These are phyloP conservation scores for Limnephilus auricula DNA, from an alignment of 2,888 invertebrate genomes.

Conservation along the genomic window DNA sequence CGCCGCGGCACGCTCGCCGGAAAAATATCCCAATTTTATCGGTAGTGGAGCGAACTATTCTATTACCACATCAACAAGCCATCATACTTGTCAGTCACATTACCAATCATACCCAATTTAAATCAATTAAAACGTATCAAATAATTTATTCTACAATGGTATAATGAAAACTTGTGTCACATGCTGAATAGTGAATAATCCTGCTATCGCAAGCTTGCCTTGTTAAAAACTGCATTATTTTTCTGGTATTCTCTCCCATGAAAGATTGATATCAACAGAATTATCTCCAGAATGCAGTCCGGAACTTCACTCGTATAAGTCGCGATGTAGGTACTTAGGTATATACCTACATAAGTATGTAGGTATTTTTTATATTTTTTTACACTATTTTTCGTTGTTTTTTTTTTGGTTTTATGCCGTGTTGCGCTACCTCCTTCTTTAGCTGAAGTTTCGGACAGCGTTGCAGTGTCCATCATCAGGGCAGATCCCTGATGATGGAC, in stretches of 20 bases:
- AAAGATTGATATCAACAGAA: neutral
- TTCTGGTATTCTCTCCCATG: neutral
- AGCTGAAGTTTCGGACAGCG: too few relatives aligned
- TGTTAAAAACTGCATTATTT: neutral
- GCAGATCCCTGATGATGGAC: too few relatives aligned
- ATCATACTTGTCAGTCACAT: conserved; percentile 24
- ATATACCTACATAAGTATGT: too few relatives aligned
- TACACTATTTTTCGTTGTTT: too few relatives aligned
- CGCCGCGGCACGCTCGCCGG: neutral
- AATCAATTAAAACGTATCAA: conserved; percentile 18
- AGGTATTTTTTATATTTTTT: too few relatives aligned
- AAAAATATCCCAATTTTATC: conserved; percentile 12
- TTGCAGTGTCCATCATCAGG: too few relatives aligned
- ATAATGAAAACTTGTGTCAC: neutral
- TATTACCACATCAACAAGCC: conserved; percentile 1
- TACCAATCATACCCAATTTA: conserved; percentile 39
- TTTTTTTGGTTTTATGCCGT: too few relatives aligned
- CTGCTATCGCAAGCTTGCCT: neutral
- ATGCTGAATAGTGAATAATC: neutral
- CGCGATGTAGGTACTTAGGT: too few relatives aligned
- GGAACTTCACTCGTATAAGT: neutral
- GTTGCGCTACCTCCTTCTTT: too few relatives aligned
- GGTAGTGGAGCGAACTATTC: neutral
- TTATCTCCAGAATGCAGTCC: too few relatives aligned
- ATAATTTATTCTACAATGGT: neutral